Evolutionary conservation across 1,140 invertebrate species (phyloP).

Genomic region (Meloidogyne exigua): DNA sequence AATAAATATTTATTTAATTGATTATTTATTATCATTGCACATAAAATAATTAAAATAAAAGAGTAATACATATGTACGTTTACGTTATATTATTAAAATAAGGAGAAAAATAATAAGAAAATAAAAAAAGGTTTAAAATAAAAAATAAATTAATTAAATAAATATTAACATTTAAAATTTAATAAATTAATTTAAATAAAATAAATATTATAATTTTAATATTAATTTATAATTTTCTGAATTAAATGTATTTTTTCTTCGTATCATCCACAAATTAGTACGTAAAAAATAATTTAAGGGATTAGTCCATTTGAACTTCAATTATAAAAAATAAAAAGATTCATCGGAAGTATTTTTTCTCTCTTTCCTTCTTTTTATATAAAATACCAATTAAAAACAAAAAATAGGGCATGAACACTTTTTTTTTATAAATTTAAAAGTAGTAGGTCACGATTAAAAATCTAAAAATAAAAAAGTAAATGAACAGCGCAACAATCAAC

Average conservation of each 20-base stretch:
- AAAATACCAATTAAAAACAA: not conserved
- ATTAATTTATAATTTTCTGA: not conserved
- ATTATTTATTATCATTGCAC: too few species aligned
- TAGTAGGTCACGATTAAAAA: slow-evolving; percentile 4
- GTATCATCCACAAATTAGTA: not conserved
- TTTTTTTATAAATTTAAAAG: not conserved
- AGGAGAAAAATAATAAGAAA: too few species aligned
- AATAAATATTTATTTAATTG: too few species aligned
- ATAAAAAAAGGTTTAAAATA: too few species aligned
- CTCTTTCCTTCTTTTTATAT: not conserved
- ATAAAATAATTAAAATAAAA: too few species aligned
- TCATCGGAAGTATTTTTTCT: not conserved
- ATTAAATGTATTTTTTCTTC: not conserved
- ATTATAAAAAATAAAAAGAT: not conserved
- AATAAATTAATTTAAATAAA: not conserved
- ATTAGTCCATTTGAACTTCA: slow-evolving; percentile 2
- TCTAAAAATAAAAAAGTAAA: not conserved
- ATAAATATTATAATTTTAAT: not conserved
- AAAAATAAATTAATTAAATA: too few species aligned
- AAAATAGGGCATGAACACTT: slow-evolving; percentile 4
- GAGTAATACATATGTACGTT: too few species aligned
- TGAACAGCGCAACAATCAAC: not conserved
- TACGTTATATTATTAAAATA: too few species aligned
- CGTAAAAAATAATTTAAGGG: not conserved
- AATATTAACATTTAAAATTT: too few species aligned